Base-by-base conservation (phyloP, 92 coral and sea anemone genomes). In the Phenganax marumi region DNA sequence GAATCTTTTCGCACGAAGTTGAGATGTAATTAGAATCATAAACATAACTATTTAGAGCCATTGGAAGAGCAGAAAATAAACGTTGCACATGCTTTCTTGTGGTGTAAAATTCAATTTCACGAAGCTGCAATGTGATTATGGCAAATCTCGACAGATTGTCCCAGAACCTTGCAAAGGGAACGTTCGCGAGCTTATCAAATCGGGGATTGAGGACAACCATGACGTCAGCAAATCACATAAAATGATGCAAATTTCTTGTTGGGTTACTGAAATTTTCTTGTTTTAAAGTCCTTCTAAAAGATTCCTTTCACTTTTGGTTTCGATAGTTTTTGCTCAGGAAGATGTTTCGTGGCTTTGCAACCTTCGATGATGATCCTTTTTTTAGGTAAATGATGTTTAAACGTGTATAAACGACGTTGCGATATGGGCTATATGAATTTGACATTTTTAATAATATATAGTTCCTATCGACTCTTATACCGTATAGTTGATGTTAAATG, bases 311-410 rank as follows among this genome's bases (percentile, higher is more conserved):
- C 21, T 70, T 47, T 47, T 14, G 52, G 16, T 14, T 24, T 48
- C 16, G 7, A 10, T 22, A 3, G 3, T 43, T 17, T 4, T 70
- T 70, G 1, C 7, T 7, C 33, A 8, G 23, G 39, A 76, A 13
- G 50, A 77, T 77, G 82, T 77, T 77, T 33, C 71, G 82, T 58
- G 63, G 70, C 9, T 77, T 77, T 62, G 65, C 49, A 50, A 43
- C 5, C 51, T 77, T 77, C 21, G 71, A 77, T 24, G 82, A 24
- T 46, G 82, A 77, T 22, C 82, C 82, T 7, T 77, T 77, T 33
- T 77, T 77, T 55, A 77, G 71, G 82, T 77, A 60, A 77, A 33
- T 9, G 23, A 11, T 61, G 25, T 17, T 6, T 11, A 76, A 26
- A 55, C 47, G 8, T 8, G 13, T 22, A 33, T 39, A 70, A 43